These are phyloP conservation scores for Patella pellucida DNA, from an alignment of 2,888 invertebrate genomes.

Conservation along the genomic window DNA sequence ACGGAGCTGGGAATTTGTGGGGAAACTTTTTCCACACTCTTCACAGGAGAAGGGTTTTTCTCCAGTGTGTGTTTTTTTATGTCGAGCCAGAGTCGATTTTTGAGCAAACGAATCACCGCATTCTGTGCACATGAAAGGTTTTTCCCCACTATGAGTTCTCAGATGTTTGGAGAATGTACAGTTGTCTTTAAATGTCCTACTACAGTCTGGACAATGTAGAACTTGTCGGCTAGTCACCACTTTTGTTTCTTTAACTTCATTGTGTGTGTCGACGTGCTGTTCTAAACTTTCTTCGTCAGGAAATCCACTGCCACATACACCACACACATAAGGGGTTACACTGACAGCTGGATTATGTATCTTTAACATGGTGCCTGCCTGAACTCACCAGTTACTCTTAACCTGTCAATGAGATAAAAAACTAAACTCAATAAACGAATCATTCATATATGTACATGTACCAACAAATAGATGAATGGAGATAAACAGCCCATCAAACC, in stretches of 20 bases:
- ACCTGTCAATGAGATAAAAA: no score
- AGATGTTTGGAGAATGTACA: neutral
- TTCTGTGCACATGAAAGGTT: neutral
- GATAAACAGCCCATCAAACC: no score
- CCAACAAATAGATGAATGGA: no score
- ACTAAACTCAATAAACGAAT: no score
- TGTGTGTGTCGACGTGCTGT: neutral
- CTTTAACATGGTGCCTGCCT: neutral
- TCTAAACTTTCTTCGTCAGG: constrained; percentile 1
- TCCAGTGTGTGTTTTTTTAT: neutral
- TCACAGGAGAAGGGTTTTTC: neutral
- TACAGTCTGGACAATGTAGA: constrained; percentile 4
- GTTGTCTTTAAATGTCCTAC: neutral
- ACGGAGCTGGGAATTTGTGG: neutral
- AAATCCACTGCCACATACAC: neutral
- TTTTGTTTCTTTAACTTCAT: neutral
- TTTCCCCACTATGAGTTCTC: neutral
- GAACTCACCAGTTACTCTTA: no score
- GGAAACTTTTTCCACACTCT: neutral
- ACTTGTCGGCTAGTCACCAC: neutral
- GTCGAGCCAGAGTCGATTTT: neutral
- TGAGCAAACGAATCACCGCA: constrained; percentile 6
- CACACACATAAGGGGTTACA: neutral
- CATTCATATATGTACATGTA: no score
- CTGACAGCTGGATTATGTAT: neutral